Evolutionary conservation across 1,140 invertebrate genomes (phyloP).

Genomic region (Drosophila obscura): DNA sequence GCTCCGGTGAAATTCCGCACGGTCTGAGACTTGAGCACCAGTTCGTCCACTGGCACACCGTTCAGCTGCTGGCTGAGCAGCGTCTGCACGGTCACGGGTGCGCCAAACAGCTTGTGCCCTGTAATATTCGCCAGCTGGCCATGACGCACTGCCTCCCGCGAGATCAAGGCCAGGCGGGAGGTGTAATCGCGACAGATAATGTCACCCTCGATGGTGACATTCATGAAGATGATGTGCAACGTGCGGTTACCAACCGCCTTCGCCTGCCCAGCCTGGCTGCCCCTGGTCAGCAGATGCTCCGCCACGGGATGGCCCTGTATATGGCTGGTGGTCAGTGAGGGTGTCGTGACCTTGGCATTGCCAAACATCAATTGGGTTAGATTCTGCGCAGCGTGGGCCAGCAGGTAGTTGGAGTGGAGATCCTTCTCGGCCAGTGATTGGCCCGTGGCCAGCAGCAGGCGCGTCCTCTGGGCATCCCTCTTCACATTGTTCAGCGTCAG

Average conservation of each 20-base stretch:
- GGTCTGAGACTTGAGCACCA: slow-evolving; percentile 43
- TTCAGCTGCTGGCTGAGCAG: slow-evolving; percentile 44
- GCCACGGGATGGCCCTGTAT: slow-evolving; percentile 51
- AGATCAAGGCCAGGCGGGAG: slow-evolving; percentile 46
- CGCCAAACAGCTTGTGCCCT: slow-evolving; percentile 60
- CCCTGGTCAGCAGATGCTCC: slow-evolving; percentile 54
- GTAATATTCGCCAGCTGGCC: slow-evolving; percentile 57
- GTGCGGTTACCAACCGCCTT: slow-evolving; percentile 2
- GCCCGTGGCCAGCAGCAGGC: slow-evolving; percentile 17
- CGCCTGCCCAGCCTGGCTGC: background rate
- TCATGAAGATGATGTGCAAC: slow-evolving; percentile 65
- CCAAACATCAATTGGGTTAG: slow-evolving; percentile 47
- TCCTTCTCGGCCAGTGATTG: slow-evolving; percentile 46
- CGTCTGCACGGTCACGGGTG: slow-evolving; percentile 33
- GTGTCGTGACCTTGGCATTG: slow-evolving; percentile 49
- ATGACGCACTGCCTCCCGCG: slow-evolving; percentile 54
- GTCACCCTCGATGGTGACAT: slow-evolving; percentile 51
- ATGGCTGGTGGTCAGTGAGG: slow-evolving; percentile 29
- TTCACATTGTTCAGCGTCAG: slow-evolving; percentile 58
- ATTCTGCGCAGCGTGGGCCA: slow-evolving; percentile 41
- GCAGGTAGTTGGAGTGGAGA: slow-evolving; percentile 38
- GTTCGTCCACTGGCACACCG: slow-evolving; percentile 27
- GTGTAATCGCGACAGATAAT: slow-evolving; percentile 50
- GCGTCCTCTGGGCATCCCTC: slow-evolving; percentile 32
- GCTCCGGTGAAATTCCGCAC: slow-evolving; percentile 23